Percentiles rank a stretch among this genome's conserved stretches.
These are phyloP conservation scores for Leucophenga maculata DNA, from an alignment of 2,888 invertebrate species.

Conservation along the genomic window DNA sequence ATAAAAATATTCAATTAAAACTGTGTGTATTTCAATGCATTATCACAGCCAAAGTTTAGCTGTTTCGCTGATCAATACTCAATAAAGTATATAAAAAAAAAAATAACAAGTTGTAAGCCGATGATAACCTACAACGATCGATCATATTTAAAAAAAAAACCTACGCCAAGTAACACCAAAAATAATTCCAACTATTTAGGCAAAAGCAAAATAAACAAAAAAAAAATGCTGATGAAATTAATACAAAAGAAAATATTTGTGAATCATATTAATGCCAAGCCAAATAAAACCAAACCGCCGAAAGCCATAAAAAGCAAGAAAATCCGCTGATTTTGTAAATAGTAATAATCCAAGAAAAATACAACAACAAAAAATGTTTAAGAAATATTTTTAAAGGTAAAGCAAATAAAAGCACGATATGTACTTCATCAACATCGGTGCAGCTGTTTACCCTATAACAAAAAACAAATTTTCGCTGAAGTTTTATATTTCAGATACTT, in stretches of 20 bases:
- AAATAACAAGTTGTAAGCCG: too few relatives aligned
- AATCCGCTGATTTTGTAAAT: conserved; percentile 47
- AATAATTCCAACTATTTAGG: too few relatives aligned
- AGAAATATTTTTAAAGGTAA: conserved; percentile 53
- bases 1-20: too few relatives aligned
- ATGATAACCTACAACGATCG: too few relatives aligned
- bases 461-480: conserved; percentile 28
- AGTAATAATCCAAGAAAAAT: conserved; percentile 28
- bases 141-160: too few relatives aligned
- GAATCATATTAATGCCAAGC: conserved; percentile 41
- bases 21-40: too few relatives aligned
- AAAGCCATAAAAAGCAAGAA: conserved; percentile 48
- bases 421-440: conserved; percentile 32
- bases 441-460: conserved; percentile 14
- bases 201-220: conserved; percentile 8
- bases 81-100: too few relatives aligned
- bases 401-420: conserved; percentile 38
- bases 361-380: conserved; percentile 31
- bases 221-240: conserved; percentile 40
- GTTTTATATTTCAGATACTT: conserved; percentile 44
- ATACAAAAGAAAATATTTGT: conserved; percentile 46
- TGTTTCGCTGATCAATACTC: too few relatives aligned
- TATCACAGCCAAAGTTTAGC: too few relatives aligned
- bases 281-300: conserved; percentile 33
- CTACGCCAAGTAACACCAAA: too few relatives aligned